Evolutionary conservation across 2,113 vertebrate species (phyloP), one percentile per base, ranked within the genome.

Genomic region (Bubo bubo): DNA sequence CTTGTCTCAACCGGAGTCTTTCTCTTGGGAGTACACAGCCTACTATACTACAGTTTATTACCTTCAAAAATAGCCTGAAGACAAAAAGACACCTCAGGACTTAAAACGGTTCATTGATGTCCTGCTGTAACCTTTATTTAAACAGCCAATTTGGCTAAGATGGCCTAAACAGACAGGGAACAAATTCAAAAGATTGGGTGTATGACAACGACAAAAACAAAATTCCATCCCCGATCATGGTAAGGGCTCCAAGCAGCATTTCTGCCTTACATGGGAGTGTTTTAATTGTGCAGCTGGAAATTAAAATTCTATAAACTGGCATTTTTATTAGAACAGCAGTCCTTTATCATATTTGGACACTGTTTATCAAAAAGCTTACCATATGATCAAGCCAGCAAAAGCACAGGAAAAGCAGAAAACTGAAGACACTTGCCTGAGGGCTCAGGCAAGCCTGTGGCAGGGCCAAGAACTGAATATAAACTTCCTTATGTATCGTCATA

Each of bases 251-350:
- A 0, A 93, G 67, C 26, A 87, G 53, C 41, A 63, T 47, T 91
- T 94, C 62, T 87, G 74, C 84, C 77, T 85, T 73, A 84, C 58
- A 79, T 58, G 67, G 55, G 49, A 94, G 81, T 52, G 53, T 73
- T 91, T 91, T 66, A 79, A 91, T 71, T 94, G 66, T 76, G 45
- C 80, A 86, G 83, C 77, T 87, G 82, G 77, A 95, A 97, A 91
- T 79, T 26, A 87, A 70, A 96, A 90, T 75, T 72, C 58, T 90
- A 11, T n/a, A 43, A 93, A 95, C 41, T 28, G 4, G 30, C 1
- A 4, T 39, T 87, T 92, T 72, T 41, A 49, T 75, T 72, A 14
- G 0, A 93, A 84, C 35, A 96, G 95, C 88, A 96, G 55, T 32
- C 56, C 76, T 89, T 79, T 87, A 87, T 93, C 73, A 64, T 73